Evolutionary conservation across 2,113 vertebrate species (phyloP).

Genomic region (Trinectes maculatus): DNA sequence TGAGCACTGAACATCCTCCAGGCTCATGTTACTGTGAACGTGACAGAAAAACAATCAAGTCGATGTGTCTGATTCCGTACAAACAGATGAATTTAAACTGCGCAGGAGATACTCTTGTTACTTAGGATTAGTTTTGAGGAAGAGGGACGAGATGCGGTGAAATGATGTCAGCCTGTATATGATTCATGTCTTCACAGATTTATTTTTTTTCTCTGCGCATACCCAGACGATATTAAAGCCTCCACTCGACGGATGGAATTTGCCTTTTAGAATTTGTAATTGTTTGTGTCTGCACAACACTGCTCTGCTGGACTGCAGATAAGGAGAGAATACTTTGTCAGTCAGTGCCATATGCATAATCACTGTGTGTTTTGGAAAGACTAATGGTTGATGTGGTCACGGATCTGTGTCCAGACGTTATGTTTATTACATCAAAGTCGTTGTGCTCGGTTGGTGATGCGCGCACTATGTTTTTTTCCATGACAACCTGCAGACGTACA

Average conservation of each 20-base stretch:
- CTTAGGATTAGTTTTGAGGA: slow-evolving; percentile 24
- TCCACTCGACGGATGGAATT: slow-evolving; percentile 62
- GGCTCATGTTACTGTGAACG: slow-evolving; percentile 39
- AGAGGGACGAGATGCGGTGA: slow-evolving; percentile 26
- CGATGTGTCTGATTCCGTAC: slow-evolving; percentile 23
- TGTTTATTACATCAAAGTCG: slow-evolving; percentile 39
- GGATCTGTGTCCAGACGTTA: slow-evolving; percentile 62
- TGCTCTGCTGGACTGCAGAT: slow-evolving; percentile 56
- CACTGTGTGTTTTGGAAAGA: slow-evolving; percentile 36
- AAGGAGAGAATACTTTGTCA: slow-evolving; percentile 45
- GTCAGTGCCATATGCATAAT: slow-evolving; percentile 40
- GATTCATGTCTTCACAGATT: slow-evolving; percentile 55
- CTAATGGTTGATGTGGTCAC: slow-evolving; percentile 39
- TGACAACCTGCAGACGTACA: slow-evolving; percentile 32
- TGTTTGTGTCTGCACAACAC: slow-evolving; percentile 50
- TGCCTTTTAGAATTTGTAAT: slow-evolving; percentile 63
- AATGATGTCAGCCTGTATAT: slow-evolving; percentile 59
- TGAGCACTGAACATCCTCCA: slow-evolving; percentile 33
- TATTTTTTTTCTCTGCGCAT: slow-evolving; percentile 52
- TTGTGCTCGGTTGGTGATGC: slow-evolving; percentile 51
- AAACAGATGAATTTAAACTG: slow-evolving; percentile 17
- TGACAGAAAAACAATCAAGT: slow-evolving; percentile 1
- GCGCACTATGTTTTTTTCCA: slow-evolving; percentile 40
- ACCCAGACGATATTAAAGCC: slow-evolving; percentile 70
- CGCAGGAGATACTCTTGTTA: slow-evolving; percentile 39